phyloP scores from a whole-genome alignment of 2,888 invertebrate species.

The Cephus spinipes region DNA sequence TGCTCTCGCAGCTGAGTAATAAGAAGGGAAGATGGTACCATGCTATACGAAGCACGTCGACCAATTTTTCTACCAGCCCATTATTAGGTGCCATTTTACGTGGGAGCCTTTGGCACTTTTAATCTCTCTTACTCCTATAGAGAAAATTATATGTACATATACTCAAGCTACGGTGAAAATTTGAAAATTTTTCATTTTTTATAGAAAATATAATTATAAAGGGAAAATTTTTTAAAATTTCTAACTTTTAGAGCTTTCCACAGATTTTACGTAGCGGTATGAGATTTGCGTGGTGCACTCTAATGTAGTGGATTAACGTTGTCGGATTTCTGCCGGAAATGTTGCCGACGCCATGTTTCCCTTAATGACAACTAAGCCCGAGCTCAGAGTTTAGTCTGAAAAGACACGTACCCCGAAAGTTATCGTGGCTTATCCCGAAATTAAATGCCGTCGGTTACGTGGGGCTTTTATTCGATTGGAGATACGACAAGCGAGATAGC shows the following conservation, averaged over 20 bases:
- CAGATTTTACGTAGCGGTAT: neutral
- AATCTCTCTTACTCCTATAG: neutral
- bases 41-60: conserved; percentile 20
- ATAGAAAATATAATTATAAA: no score
- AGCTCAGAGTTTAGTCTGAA: neutral
- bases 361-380: neutral
- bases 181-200: neutral
- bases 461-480: conserved; percentile 56
- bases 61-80: neutral
- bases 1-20: conserved; percentile 41
- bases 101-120: neutral
- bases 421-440: conserved; percentile 48
- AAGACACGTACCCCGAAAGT: conserved; percentile 16
- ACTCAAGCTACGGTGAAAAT: neutral
- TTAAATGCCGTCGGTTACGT: conserved; percentile 53
- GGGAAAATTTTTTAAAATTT: neutral
- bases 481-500: conserved; percentile 58
- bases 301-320: neutral
- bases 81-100: neutral
- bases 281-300: neutral
- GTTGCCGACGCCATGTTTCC: neutral
- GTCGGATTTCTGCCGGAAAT: neutral
- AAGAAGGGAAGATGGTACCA: conserved; percentile 42
- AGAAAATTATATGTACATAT: no score
- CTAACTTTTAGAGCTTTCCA: neutral